phyloP scores from a whole-genome alignment of 2,113 vertebrate species.

The Cebus imitator region DNA sequence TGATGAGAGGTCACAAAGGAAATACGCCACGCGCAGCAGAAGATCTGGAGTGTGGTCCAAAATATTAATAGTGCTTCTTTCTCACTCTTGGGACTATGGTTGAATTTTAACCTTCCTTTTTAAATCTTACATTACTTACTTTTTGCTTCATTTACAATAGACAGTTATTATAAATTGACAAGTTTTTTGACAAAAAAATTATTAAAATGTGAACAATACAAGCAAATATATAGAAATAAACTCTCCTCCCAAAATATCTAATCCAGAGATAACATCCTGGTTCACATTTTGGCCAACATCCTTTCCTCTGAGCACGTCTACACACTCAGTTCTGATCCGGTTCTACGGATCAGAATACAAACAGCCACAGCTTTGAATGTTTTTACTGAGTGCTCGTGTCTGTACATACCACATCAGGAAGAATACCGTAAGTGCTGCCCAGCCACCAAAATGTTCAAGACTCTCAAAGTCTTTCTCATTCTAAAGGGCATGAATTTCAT shows the following conservation, averaged over 20 bases:
- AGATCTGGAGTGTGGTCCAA: neutral
- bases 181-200: neutral
- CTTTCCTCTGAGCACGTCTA: neutral
- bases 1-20: neutral
- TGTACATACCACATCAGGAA: neutral
- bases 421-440: neutral
- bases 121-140: neutral
- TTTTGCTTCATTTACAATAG: neutral
- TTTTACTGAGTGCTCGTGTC: neutral
- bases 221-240: neutral
- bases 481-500: neutral
- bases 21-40: neutral
- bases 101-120: neutral
- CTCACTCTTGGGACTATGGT: neutral
- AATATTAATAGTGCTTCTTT: neutral
- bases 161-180: neutral
- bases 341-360: neutral
- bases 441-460: neutral
- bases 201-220: neutral
- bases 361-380: neutral
- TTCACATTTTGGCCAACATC: neutral
- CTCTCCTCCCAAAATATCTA: neutral
- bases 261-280: neutral
- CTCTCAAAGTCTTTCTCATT: neutral
- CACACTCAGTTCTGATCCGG: neutral